These are phyloP conservation scores for Maccullochella peelii DNA, from an alignment of 2,113 vertebrate species.

Conservation along the genomic window DNA sequence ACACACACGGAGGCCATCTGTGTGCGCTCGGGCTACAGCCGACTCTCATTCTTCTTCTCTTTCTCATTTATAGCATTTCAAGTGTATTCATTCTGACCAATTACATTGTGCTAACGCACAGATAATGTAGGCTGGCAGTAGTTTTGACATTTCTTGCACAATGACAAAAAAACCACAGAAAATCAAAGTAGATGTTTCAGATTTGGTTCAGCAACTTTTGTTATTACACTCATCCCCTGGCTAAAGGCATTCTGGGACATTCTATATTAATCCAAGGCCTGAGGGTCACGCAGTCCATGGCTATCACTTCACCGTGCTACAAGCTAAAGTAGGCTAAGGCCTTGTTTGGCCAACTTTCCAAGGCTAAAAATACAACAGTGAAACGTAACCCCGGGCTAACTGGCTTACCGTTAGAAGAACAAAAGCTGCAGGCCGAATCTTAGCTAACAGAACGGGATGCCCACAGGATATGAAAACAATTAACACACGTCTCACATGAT, in stretches of 20 bases:
- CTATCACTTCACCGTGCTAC: conserved; percentile 5
- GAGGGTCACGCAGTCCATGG: background rate
- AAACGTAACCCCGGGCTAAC: background rate
- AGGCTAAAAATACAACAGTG: conserved; percentile 39
- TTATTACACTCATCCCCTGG: background rate
- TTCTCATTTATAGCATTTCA: background rate
- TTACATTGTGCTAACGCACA: background rate
- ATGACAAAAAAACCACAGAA: too few species aligned
- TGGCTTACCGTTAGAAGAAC: conserved; percentile 15
- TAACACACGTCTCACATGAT: background rate
- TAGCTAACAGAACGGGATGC: background rate
- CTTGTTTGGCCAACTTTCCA: conserved; percentile 20
- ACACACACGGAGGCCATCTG: conserved; percentile 22
- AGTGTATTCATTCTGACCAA: background rate
- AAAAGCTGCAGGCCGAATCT: conserved; percentile 20
- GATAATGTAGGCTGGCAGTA: background rate
- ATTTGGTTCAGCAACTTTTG: conserved; percentile 5
- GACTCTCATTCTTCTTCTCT: background rate
- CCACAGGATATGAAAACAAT: background rate
- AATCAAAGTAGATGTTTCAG: background rate
- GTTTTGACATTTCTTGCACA: background rate
- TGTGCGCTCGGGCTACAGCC: conserved; percentile 20
- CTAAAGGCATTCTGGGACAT: conserved; percentile 32
- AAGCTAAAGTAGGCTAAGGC: conserved; percentile 33
- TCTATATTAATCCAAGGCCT: background rate